These are phyloP conservation scores for Macrobrachium rosenbergii DNA, from an alignment of 1,140 invertebrate species.

Conservation along the genomic window DNA sequence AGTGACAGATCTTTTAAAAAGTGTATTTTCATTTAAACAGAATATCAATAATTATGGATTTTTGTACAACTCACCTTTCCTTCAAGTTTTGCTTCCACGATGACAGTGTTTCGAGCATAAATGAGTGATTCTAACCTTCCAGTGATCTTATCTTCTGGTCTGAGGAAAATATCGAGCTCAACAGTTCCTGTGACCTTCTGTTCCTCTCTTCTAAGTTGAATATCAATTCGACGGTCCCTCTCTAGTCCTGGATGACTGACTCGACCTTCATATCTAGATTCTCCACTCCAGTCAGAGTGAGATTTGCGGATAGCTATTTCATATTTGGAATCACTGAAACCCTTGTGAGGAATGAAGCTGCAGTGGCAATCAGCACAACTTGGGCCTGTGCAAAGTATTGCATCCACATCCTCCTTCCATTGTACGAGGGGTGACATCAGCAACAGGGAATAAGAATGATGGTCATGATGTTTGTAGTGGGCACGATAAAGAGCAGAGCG, in stretches of 20 bases:
- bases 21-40: too few relatives aligned
- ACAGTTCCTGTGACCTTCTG: conserved; percentile 3
- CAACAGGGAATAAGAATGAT: too few relatives aligned
- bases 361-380: too few relatives aligned
- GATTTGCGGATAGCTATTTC: not conserved
- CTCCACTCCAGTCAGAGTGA: not conserved
- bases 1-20: not conserved
- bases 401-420: too few relatives aligned
- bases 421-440: too few relatives aligned
- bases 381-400: too few relatives aligned
- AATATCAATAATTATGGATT: too few relatives aligned
- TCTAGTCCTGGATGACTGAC: conserved; percentile 21
- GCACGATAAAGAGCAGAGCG: too few relatives aligned
- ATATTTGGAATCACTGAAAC: not conserved
- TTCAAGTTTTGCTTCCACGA: conserved; percentile 11
- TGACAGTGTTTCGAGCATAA: conserved; percentile 41
- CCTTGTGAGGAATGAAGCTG: not conserved
- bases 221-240: not conserved
- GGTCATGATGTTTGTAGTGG: too few relatives aligned
- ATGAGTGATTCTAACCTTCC: not conserved
- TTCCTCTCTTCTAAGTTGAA: conserved; percentile 18
- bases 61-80: conserved; percentile 18
- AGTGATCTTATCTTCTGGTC: conserved; percentile 30
- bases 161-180: conserved; percentile 41
- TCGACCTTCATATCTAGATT: conserved; percentile 14